Conservation (phyloP, 2,113 vertebrate species). For the Synodontis membranacea region DNA sequence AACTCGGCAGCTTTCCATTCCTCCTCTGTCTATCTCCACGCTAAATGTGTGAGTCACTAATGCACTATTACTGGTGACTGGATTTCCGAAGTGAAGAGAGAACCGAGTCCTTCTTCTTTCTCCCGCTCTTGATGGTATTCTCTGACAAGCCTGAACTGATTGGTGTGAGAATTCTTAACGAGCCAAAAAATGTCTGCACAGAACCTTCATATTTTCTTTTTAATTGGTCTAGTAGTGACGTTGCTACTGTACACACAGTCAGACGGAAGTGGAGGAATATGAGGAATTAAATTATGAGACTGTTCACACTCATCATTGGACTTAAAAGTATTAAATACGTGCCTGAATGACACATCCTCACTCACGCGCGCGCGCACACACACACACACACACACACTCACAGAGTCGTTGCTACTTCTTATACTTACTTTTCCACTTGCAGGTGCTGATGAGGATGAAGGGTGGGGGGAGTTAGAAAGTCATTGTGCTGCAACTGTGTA, state of each 20-base stretch:
- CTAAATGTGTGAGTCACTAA: neutral
- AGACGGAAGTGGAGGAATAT: slow-evolving; percentile 2
- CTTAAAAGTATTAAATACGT: slow-evolving; percentile 10
- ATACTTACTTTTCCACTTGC: slow-evolving; percentile 64
- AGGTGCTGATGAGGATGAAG: slow-evolving; percentile 31
- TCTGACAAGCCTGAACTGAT: slow-evolving; percentile 4
- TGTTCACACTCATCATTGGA: slow-evolving; percentile 19
- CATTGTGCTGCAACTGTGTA: slow-evolving; percentile 57
- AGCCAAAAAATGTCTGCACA: neutral
- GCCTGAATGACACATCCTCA: slow-evolving; percentile 49
- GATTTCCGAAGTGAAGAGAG: neutral
- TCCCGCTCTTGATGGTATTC: neutral
- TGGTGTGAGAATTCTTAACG: slow-evolving; percentile 26
- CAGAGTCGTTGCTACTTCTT: slow-evolving; percentile 63
- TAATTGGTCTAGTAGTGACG: neutral
- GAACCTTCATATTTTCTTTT: neutral
- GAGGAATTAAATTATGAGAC: slow-evolving; percentile 1
- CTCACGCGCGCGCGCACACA: slow-evolving; percentile 59
- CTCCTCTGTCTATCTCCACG: neutral
- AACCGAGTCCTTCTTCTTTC: neutral
- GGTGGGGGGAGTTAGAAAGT: slow-evolving; percentile 45
- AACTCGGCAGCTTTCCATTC: slow-evolving; percentile 28
- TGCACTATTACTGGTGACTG: neutral
- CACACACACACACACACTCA: slow-evolving; percentile 56
- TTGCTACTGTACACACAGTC: neutral